phyloP scores from a whole-genome alignment of 2,888 invertebrate species.

The Harpagoxenus sublaevis region DNA sequence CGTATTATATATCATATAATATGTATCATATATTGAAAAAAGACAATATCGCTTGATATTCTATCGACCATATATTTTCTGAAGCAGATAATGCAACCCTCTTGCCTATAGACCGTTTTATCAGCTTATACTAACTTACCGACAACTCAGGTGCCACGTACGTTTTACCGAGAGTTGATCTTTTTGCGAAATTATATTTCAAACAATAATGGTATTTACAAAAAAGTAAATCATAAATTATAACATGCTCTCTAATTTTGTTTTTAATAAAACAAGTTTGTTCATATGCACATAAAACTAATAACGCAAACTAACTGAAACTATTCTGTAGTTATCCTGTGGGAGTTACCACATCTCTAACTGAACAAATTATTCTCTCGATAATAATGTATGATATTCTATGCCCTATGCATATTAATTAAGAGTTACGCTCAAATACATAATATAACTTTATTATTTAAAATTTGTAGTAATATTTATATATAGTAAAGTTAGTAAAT shows the following conservation, averaged over 20 bases:
- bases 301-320: not conserved
- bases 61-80: not conserved
- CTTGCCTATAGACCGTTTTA: conserved; percentile 12
- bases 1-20: not conserved
- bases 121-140: conserved; percentile 54
- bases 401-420: not conserved
- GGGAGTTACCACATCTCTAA: not conserved
- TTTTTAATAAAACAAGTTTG: not conserved
- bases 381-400: not conserved
- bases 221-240: not conserved
- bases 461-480: not conserved
- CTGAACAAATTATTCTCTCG: not conserved
- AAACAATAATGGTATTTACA: not conserved
- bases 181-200: not conserved
- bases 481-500: no score
- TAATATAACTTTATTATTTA: not conserved
- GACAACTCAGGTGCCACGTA: conserved; percentile 7
- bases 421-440: not conserved
- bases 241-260: not conserved
- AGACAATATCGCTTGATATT: conserved; percentile 23
- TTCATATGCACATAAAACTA: not conserved
- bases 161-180: conserved; percentile 36
- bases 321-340: not conserved
- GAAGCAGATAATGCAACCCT: conserved; percentile 29
- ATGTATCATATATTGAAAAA: not conserved